Base-by-base conservation (phyloP, 2,797 vertebrate genomes). In the Botia almorhae region DNA sequence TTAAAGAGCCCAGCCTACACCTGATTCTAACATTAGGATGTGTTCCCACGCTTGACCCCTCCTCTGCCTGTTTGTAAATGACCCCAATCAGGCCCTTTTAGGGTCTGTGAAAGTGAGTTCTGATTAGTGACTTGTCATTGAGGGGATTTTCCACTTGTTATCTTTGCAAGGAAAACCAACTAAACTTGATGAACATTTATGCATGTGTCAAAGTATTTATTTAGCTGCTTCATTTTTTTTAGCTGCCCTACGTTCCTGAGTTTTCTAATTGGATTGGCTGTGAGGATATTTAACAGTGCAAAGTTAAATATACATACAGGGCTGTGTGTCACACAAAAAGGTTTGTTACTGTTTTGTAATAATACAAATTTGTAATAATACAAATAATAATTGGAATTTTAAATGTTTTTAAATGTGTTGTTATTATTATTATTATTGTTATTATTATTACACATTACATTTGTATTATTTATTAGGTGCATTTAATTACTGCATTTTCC, bases 1-100 rank as follows among this genome's bases (percentile, higher is more conserved):
- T 85, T 81, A 87, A 81, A 76, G 77, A 67, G 16, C 67, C 19
- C n/a, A 12, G 56, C 65, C 80, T 78, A 81, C 82, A 86, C 82
- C 82, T 86, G 86, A 86, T 87, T 87, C 84, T 87, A 67, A 83
- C 88, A 85, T 83, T 84, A 87, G 85, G 63, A 69, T 70, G 65
- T 70, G 81, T 83, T 87, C 83, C 86, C 87, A 86, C 84, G 84
- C 86, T 76, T 76, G 19, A 79, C 53, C 83, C 82, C 81, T 76
- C 81, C 78, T 67, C 36, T 51, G 51, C 21, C 46, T 39, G 26
- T 63, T 81, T 81, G 69, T 64, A 84, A 87, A 87, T 83, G 82
- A 84, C 80, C 60, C 81, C 71, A 83, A 81, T 87, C 84, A 70
- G 48, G 69, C 69, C 63, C 80, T 80, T 85, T 87, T 85, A 88